phyloP scores from a whole-genome alignment of 2,113 vertebrate species.

The Hyperopisus bebe region DNA sequence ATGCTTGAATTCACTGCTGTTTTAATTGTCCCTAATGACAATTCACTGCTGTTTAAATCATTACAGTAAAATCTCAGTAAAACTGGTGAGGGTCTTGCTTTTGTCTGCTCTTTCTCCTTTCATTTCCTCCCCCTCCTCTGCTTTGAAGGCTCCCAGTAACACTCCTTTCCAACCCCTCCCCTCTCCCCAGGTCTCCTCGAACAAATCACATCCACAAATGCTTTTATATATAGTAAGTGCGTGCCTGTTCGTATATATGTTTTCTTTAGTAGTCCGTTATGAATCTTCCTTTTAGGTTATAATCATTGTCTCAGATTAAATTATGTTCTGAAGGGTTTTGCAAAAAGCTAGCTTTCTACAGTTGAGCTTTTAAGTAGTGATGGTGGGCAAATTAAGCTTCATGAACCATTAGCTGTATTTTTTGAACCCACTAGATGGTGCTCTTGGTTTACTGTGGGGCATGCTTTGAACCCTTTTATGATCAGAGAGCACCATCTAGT shows the following conservation, averaged over 20 bases:
- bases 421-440: neutral
- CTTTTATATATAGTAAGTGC: neutral
- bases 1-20: neutral
- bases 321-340: neutral
- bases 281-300: neutral
- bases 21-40: neutral
- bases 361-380: neutral
- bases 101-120: neutral
- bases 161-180: neutral
- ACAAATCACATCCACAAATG: neutral
- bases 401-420: neutral
- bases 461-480: neutral
- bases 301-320: neutral
- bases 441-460: neutral
- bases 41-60: neutral
- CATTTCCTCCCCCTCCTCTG: neutral
- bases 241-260: neutral
- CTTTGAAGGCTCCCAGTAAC: neutral
- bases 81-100: neutral
- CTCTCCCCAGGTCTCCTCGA: conserved; percentile 2
- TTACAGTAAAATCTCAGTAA: conserved; percentile 1
- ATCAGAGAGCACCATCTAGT: neutral
- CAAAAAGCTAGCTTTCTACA: neutral
- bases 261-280: neutral
- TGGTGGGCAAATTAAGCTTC: neutral